Evolutionary conservation across 2,113 vertebrate genomes (phyloP), one percentile per base, ranked within the genome.

Genomic region (Cavia porcellus): DNA sequence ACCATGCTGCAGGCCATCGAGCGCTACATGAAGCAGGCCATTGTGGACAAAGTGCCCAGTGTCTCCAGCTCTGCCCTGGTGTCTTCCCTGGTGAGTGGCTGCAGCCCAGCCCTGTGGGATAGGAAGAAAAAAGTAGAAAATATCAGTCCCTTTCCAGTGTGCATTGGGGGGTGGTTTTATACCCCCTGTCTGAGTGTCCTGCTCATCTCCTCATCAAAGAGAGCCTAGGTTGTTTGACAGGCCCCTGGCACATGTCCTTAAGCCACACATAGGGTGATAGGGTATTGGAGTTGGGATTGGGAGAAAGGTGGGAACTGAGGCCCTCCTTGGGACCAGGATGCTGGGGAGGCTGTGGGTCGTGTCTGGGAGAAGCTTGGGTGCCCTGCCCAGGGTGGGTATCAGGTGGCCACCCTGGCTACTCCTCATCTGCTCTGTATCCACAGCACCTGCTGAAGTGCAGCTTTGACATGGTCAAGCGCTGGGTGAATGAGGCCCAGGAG

Each of bases 1-100:
- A 99, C 98, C 92, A 99, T 99, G 99, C 92, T 99, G 80, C 99
- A 99, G 96, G 99, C 99, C 38, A 99, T 99, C 0, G 99, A 99
- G 92, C 99, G 99, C 92, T 99, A 99, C 92, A 99, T 99, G 99
- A 99, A 99, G 92, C 99, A 99, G 90, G 99, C 99, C 0, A 99
- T 99, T 1, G 99, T 99, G 93, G 99, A 99, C 97, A 99, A 99
- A 96, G 98, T 99, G 89, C 98, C 99, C 81, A 99, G 99, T 0
- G 99, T 99, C n/a, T 99, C 99, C 98, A 99, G 99, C 98, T 99
- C 99, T 62, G 99, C 99, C 74, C 97, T 99, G 0, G 98, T 99
- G 96, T 99, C 99, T 24, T 99, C 99, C 8, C 94, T 99, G 99
- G 99, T 99, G 96, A 0, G 98, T 98, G 55, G 20, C 92, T n/a